phyloP scores from a whole-genome alignment of 2,888 invertebrate genomes.

The Electrophaes corylata region DNA sequence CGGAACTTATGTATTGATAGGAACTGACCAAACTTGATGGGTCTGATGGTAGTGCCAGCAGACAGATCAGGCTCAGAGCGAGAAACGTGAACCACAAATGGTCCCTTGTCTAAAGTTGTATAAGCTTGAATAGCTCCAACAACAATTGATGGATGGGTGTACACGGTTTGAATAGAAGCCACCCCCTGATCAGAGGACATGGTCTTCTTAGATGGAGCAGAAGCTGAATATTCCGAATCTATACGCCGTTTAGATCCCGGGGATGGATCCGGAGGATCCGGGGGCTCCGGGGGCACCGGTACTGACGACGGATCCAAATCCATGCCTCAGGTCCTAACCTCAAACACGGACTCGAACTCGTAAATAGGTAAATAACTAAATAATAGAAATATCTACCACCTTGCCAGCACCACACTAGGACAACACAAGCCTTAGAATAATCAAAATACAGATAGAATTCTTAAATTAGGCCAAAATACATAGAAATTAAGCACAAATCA shows the following conservation, averaged over 20 bases:
- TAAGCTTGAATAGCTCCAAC: too few relatives aligned
- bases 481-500: too few relatives aligned
- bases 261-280: background rate
- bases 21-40: conserved; percentile 14
- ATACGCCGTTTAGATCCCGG: background rate
- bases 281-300: background rate
- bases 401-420: too few relatives aligned
- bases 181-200: background rate
- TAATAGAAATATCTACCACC: too few relatives aligned
- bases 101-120: conserved; percentile 1
- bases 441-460: too few relatives aligned
- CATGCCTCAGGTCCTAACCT: conserved; percentile 3
- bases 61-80: background rate
- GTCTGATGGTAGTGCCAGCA: conserved; percentile 1
- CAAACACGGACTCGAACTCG: conserved; percentile 7
- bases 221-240: background rate
- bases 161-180: background rate
- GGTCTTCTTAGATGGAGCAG: background rate
- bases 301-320: background rate
- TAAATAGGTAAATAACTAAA: too few relatives aligned
- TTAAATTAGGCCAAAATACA: too few relatives aligned
- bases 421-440: too few relatives aligned
- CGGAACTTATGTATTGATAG: background rate
- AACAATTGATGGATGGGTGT: background rate
- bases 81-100: conserved; percentile 9